Base-by-base conservation (phyloP, 2,113 vertebrate genomes). In the Petrocephalus zakoni region DNA sequence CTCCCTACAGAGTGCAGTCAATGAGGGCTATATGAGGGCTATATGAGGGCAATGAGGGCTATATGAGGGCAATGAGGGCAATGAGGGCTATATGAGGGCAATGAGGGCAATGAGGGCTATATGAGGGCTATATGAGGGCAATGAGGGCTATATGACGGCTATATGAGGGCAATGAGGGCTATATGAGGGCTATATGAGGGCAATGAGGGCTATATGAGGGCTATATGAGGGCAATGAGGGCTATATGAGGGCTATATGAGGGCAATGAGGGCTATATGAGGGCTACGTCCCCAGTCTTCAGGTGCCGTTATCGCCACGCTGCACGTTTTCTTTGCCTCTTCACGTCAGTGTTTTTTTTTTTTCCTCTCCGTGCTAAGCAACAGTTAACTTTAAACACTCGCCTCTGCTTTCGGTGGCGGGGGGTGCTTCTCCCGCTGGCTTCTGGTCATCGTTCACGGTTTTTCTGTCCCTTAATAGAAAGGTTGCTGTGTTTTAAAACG, bases 391-490 rank as follows among this genome's bases (percentile, higher is more conserved):
- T 21, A 47, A 72, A 34, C 22, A 21, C 25, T 61, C 86, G 51
- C 5, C 85, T 51, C 56, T 64, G 82, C 58, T 85, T 85, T 85
- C 82, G 29, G 61, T 68, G 37, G 34, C 11, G n/a, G 29, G n/a
- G 68, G 68, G 13, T 75, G 34, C 29, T 78, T 42, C 34, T 42
- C 15, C 17, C 72, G 2, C 15, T 34, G 72, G 42, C 72, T 42
- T 68, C 56, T 34, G 55, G 53, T 22, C 46, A 84, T 89, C 85
- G 46, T 85, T 64, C 84, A 85, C 82, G 85, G 61, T 58, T 81
- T 85, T 55, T 68, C 34, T 47, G 25, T 49, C 34, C 46, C 81
- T 85, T 42, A 58, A 89, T 7, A 29, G 56, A 85, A 64, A 52
- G 37, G 42, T 85, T 85, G 49, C n/a, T 25, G 34, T 68, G 51